Evolutionary conservation across 2,888 invertebrate genomes (phyloP), one percentile per base, ranked within the genome.

Genomic region (Eupithecia insigniata): DNA sequence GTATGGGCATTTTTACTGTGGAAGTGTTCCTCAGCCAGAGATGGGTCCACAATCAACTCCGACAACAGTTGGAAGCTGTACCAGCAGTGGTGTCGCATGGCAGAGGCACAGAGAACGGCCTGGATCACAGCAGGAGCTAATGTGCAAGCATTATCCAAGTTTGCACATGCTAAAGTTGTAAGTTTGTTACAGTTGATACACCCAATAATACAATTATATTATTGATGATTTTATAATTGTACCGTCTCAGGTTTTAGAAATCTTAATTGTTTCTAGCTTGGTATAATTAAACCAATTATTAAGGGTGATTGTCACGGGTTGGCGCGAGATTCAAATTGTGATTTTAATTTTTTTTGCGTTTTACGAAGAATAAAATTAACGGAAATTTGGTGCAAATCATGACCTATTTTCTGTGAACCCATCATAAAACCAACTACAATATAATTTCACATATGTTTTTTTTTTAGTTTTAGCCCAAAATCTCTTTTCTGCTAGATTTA

Each of bases 1-100:
- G 96, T 97, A 14, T 97, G 98, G 97, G 97, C 97, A 55, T 98
- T 97, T 85, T 92, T 97, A 6, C 87, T 98, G 60, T 98, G 97
- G 97, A 98, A 98, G 84, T 93, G 93, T 76, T 93, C 93, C 60
- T 93, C 92, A 30, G 90, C 89, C 0, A 82, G 92, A 0, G 94
- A 93, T 80, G 94, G 91, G 76, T 91, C 89, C 46, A 89, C 92
- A 1, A 89, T 92, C 8, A 95, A 94, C 78, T 94, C 95, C 0
- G 95, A 95, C 79, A 95, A 95, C 82, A 96, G 97, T 8, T 98
- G 98, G 98, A 95, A 96, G 76, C 91, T 97, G 14, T 98, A 97
- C 87, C 97, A 97, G 85, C 96, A 96, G 80, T 98, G 98, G 98
- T 96, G 97, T 78, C 96, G 97, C 83, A 96, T 98, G 95, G 96